Conservation (phyloP, 2,113 vertebrate species). For the Vulpes vulpes region DNA sequence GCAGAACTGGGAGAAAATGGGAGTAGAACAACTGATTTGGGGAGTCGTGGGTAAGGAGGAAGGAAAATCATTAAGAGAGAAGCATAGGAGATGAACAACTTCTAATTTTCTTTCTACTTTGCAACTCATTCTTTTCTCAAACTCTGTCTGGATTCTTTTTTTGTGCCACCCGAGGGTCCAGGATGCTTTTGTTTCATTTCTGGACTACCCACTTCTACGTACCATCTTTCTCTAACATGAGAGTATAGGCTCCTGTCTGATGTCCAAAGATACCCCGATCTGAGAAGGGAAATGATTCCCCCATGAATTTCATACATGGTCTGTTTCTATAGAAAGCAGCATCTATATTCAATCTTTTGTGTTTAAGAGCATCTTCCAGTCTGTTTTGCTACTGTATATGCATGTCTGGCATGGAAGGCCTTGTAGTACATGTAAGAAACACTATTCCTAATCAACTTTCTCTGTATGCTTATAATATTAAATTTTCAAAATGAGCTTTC, state of each 20-base stretch:
- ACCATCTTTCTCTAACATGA: background rate
- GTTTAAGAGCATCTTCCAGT: background rate
- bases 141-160: background rate
- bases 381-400: background rate
- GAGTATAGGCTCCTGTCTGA: background rate
- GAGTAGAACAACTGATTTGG: background rate
- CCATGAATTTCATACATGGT: background rate
- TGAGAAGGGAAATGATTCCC: conserved; percentile 12
- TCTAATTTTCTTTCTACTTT: conserved; percentile 50
- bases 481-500: conserved; percentile 18
- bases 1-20: background rate
- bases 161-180: background rate
- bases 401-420: background rate
- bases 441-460: conserved; percentile 22
- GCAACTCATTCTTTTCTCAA: background rate
- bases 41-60: background rate
- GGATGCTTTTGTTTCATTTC: conserved; percentile 23
- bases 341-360: background rate
- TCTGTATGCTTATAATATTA: background rate
- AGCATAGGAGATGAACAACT: background rate
- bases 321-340: background rate
- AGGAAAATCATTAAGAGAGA: background rate
- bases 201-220: background rate
- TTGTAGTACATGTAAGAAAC: background rate
- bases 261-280: background rate